phyloP scores from a whole-genome alignment of 2,113 vertebrate species.

The Copsychus sechellarum region DNA sequence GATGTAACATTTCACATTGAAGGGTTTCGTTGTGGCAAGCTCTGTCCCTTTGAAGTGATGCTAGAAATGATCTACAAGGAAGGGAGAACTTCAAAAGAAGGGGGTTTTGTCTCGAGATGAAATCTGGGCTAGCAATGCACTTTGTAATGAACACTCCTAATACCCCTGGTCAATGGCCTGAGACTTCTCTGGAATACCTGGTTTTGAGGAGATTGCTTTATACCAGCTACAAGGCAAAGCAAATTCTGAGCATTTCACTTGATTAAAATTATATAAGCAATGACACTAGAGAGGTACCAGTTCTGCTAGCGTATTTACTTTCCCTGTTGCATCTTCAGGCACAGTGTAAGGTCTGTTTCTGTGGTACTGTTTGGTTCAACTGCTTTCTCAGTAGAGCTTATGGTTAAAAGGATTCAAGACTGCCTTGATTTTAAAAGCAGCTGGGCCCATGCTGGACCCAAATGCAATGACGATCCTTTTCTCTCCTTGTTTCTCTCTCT shows the following conservation, averaged over 20 bases:
- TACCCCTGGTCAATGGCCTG: fast-evolving
- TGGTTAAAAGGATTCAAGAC: neutral
- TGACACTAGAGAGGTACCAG: neutral
- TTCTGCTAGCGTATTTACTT: neutral
- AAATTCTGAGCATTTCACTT: neutral
- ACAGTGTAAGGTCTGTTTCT: neutral
- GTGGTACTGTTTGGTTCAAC: neutral
- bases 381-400: neutral
- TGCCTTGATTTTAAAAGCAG: neutral
- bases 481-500: neutral
- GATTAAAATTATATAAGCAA: neutral
- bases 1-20: neutral
- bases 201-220: neutral
- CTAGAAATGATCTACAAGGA: neutral
- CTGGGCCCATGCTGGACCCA: neutral
- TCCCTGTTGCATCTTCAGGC: neutral
- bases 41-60: neutral
- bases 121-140: neutral
- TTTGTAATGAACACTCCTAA: neutral
- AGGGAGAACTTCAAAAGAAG: neutral
- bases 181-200: neutral
- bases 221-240: neutral
- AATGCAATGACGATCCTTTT: fast-evolving
- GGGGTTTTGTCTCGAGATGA: neutral
- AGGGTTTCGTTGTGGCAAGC: neutral